These are phyloP conservation scores for Melieria omissa DNA, from an alignment of 2,888 invertebrate genomes.

Conservation along the genomic window DNA sequence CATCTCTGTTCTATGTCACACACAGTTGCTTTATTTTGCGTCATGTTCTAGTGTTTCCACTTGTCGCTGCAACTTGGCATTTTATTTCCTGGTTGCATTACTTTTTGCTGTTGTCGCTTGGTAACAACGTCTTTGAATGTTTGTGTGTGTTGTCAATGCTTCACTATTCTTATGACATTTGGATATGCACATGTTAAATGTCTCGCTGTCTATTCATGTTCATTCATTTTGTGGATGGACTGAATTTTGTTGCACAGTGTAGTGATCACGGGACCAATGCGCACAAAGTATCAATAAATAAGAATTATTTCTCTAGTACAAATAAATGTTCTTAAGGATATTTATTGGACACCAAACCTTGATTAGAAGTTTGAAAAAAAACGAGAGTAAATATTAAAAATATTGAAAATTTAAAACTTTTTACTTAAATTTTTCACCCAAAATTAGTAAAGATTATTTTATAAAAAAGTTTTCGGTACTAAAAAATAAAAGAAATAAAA, in stretches of 20 bases:
- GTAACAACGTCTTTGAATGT: background rate
- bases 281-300: too few relatives aligned
- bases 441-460: too few relatives aligned
- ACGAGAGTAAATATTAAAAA: too few relatives aligned
- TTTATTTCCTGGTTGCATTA: constrained; percentile 1
- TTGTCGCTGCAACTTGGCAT: background rate
- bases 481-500: too few relatives aligned
- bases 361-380: too few relatives aligned
- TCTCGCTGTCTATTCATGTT: background rate
- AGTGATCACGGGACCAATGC: too few relatives aligned
- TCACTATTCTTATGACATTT: background rate
- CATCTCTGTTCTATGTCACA: background rate
- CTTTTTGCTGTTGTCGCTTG: constrained; percentile 1
- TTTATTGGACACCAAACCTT: too few relatives aligned
- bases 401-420: too few relatives aligned
- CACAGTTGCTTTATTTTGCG: background rate
- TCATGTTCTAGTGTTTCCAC: background rate
- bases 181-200: background rate
- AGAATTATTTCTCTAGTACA: too few relatives aligned
- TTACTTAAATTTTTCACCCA: too few relatives aligned
- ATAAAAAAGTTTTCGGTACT: too few relatives aligned
- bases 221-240: background rate
- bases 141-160: background rate
- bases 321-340: too few relatives aligned
- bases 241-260: background rate